Evolutionary conservation across 37 sponge, comb jelly and placozoan species (phyloP).

Genomic region (Ianthella basta): DNA sequence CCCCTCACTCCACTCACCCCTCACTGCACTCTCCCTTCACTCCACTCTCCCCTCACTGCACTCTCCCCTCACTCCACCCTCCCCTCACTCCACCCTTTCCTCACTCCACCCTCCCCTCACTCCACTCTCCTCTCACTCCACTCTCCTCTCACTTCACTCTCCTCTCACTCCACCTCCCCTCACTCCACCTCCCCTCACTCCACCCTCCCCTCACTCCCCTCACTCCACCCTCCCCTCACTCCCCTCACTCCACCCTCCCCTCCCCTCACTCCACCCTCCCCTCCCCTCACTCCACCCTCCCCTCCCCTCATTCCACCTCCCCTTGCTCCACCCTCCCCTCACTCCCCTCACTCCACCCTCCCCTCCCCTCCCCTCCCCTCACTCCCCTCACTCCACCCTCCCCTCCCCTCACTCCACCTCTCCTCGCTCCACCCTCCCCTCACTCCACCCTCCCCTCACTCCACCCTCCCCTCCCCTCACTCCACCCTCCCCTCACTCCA

Average conservation of each 20-base stretch:
- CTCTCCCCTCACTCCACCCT: not conserved
- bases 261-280: conserved; percentile 5
- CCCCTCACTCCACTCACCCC: not conserved
- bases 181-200: too few species aligned
- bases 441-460: not conserved
- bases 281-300: not conserved
- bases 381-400: too few species aligned
- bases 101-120: conserved; percentile 26
- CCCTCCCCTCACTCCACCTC: too few species aligned
- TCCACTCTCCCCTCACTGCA: too few species aligned
- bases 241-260: not conserved
- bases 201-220: too few species aligned
- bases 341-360: too few species aligned
- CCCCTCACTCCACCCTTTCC: not conserved
- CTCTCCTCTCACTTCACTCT: not conserved
- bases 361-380: too few species aligned
- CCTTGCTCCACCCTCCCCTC: too few species aligned
- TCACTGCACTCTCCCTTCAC: too few species aligned
- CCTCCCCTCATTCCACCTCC: too few species aligned
- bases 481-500: too few species aligned
- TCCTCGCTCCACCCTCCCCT: not conserved
- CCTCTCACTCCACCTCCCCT: not conserved
- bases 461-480: too few species aligned
- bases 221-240: conserved; percentile 62
- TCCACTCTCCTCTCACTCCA: conserved; percentile 10